These are phyloP conservation scores for Acleris cristana DNA, from an alignment of 2,888 invertebrate species.

Conservation along the genomic window DNA sequence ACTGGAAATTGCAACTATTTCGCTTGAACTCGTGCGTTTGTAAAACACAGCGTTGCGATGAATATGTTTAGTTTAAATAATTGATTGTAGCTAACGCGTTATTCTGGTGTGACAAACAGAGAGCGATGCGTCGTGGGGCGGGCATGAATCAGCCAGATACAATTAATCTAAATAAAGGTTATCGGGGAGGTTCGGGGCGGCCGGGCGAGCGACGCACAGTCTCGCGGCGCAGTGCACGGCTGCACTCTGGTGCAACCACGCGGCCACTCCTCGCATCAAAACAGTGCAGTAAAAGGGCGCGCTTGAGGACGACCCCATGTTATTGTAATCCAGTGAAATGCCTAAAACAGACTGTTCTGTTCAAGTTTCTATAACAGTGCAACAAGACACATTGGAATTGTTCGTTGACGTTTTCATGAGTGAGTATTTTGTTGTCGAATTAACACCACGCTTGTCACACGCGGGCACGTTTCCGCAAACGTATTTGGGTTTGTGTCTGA, in stretches of 20 bases:
- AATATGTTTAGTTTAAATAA: conserved; percentile 49
- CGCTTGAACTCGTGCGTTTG: conserved; percentile 29
- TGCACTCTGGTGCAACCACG: conserved; percentile 46
- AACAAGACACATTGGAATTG: conserved; percentile 76
- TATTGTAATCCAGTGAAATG: conserved; percentile 74
- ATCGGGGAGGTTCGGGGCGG: conserved; percentile 75
- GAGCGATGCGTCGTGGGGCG: conserved; percentile 61
- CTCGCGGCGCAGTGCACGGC: conserved; percentile 66
- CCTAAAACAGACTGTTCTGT: conserved; percentile 79
- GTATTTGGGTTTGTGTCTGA: too few species aligned
- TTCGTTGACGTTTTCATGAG: conserved; percentile 82
- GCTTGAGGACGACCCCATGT: conserved; percentile 55
- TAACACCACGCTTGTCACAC: not conserved
- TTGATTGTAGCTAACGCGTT: conserved; percentile 73
- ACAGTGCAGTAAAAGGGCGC: conserved; percentile 38
- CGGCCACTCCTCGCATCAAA: conserved; percentile 38
- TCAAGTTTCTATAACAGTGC: conserved; percentile 77
- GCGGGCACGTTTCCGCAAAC: too few species aligned
- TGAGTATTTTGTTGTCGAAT: conserved; percentile 57
- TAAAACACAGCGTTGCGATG: conserved; percentile 53
- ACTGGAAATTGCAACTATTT: not conserved
- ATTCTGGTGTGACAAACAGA: conserved; percentile 72
- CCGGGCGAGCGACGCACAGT: conserved; percentile 74
- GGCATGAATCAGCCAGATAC: conserved; percentile 80
- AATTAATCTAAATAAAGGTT: conserved; percentile 83